Percentiles rank a stretch among this genome's conserved stretches.
Conservation (phyloP, 2,113 vertebrate genomes). For the Mixornis gularis region DNA sequence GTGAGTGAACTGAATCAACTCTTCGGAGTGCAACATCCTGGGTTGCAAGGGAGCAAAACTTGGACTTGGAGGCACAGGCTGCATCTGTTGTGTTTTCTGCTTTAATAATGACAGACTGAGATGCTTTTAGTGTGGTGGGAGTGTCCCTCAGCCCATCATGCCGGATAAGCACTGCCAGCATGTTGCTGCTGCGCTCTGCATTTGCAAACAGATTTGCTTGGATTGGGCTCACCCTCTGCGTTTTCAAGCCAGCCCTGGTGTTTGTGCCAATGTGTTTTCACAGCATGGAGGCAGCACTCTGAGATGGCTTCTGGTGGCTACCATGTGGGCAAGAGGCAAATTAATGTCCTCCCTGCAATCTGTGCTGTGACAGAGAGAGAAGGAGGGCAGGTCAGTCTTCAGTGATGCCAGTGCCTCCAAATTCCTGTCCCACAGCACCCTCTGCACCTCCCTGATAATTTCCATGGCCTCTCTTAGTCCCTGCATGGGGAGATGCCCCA, state of each 20-base stretch:
- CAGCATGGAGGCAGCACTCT: fast-evolving
- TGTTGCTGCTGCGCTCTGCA: neutral
- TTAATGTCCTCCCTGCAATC: neutral
- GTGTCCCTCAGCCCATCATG: neutral
- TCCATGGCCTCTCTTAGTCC: neutral
- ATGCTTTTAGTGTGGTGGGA: neutral
- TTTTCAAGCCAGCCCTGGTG: neutral
- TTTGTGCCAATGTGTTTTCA: neutral
- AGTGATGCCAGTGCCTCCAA: neutral
- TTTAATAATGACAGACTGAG: neutral
- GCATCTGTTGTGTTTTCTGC: slow-evolving; percentile 14
- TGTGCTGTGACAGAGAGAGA: neutral
- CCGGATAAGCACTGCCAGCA: neutral
- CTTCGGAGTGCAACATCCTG: neutral
- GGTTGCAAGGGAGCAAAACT: neutral
- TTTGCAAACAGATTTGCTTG: slow-evolving; percentile 43
- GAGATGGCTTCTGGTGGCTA: neutral
- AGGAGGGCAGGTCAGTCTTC: neutral
- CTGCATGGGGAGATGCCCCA: neutral
- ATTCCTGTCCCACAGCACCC: neutral
- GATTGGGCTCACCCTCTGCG: neutral
- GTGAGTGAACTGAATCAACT: neutral
- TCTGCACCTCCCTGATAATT: neutral
- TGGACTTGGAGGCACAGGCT: neutral
- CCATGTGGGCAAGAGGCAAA: neutral